A percentile compares a stretch with the other conserved stretches of the same genome.
These are phyloP conservation scores for Hoplostethus mediterraneus DNA, from an alignment of 2,797 vertebrate genomes.

Conservation along the genomic window DNA sequence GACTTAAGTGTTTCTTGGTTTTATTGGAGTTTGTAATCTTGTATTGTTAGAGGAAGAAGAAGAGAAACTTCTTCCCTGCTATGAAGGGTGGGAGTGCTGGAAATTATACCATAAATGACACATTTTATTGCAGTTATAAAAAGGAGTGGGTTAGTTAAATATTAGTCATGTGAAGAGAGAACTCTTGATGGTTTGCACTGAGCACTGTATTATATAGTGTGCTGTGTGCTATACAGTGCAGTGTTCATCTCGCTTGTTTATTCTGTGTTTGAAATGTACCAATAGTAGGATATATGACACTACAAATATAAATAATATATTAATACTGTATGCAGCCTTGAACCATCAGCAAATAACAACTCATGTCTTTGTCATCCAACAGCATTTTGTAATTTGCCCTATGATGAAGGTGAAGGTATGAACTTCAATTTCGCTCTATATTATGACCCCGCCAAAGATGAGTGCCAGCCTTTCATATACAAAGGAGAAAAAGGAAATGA, in stretches of 20 bases:
- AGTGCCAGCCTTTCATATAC: conserved; percentile 77
- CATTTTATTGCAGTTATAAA: conserved; percentile 81
- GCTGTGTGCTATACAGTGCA: neutral
- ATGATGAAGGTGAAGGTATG: conserved; percentile 58
- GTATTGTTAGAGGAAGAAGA: conserved; percentile 9
- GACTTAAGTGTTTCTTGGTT: neutral
- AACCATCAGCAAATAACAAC: neutral
- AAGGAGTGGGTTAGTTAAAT: conserved; percentile 79
- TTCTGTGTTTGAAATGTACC: neutral
- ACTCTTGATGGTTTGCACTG: conserved; percentile 23
- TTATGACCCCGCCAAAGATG: conserved; percentile 48
- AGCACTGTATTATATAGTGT: conserved; percentile 8
- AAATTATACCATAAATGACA: conserved; percentile 45
- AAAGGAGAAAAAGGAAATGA: conserved; percentile 73
- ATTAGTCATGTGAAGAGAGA: conserved; percentile 63
- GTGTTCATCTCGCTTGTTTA: neutral
- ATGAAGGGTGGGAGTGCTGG: conserved; percentile 41
- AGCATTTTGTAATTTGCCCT: conserved; percentile 55
- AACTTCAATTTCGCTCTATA: conserved; percentile 17
- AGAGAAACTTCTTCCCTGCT: conserved; percentile 31
- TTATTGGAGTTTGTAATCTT: neutral
- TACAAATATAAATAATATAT: neutral
- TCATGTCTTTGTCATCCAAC: conserved; percentile 37
- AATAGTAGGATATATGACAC: neutral
- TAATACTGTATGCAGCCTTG: too few species aligned